Percentiles rank a stretch among this genome's conserved stretches.
These are phyloP conservation scores for Lycodopsis pacificus DNA, from an alignment of 2,797 vertebrate genomes.

Conservation along the genomic window DNA sequence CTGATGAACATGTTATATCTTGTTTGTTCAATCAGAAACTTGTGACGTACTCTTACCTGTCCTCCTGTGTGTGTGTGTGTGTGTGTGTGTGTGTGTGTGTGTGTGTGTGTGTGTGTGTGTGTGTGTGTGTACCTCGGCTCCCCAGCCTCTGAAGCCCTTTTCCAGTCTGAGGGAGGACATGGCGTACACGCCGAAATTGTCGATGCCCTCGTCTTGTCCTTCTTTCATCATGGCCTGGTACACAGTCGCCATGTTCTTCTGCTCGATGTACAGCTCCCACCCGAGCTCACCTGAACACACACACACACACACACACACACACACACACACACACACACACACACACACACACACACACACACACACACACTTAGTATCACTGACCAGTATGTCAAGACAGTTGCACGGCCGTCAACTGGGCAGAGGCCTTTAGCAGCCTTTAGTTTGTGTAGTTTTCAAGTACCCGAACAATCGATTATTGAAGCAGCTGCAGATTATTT, in stretches of 20 bases:
- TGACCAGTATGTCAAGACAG: background rate
- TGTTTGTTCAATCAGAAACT: background rate
- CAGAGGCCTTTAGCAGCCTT: too few species aligned
- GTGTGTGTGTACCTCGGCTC: constrained; percentile 88
- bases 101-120: constrained; percentile 28
- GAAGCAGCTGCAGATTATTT: too few species aligned
- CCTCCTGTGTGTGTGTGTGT: background rate
- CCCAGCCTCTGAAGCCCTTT: constrained; percentile 98
- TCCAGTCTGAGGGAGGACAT: constrained; percentile 93
- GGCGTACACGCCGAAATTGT: constrained; percentile 95
- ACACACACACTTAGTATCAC: background rate
- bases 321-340: constrained; percentile 36
- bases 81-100: background rate
- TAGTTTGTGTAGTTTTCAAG: too few species aligned
- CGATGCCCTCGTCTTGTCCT: constrained; percentile 91
- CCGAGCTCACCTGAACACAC: constrained; percentile 92
- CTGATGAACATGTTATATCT: background rate
- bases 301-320: constrained; percentile 1
- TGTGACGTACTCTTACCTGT: background rate
- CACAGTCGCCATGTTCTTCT: constrained; percentile 86
- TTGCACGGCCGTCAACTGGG: too few species aligned
- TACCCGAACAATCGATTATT: background rate
- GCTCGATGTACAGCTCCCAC: constrained; percentile 95
- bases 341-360: background rate
- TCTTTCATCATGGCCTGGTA: constrained; percentile 91